Percentiles rank a stretch among this genome's conserved stretches.
These are phyloP conservation scores for Amphiprion ocellaris DNA, from an alignment of 2,113 vertebrate genomes.

Conservation along the genomic window DNA sequence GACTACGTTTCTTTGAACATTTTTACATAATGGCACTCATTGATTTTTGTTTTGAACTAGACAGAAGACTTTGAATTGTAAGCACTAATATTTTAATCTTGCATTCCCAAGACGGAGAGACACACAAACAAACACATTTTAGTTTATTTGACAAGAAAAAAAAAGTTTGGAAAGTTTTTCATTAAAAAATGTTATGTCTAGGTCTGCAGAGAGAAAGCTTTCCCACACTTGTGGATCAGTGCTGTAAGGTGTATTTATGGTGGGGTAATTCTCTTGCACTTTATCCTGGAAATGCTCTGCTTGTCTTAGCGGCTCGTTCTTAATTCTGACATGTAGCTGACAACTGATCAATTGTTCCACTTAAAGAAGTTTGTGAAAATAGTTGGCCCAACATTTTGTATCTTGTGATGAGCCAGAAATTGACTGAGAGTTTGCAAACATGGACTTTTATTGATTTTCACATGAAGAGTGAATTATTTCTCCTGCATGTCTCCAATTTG, in stretches of 20 bases:
- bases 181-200: neutral
- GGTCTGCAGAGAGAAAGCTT: neutral
- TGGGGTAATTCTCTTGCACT: conserved; percentile 7
- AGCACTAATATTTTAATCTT: conserved; percentile 73
- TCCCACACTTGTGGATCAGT: neutral
- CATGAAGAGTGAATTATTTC: conserved; percentile 57
- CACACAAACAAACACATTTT: conserved; percentile 52
- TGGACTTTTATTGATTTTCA: conserved; percentile 53
- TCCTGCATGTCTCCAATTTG: conserved; percentile 36
- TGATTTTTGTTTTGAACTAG: conserved; percentile 69
- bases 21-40: conserved; percentile 62
- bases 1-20: conserved; percentile 70
- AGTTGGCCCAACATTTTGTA: conserved; percentile 31
- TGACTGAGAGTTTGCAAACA: conserved; percentile 51
- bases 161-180: conserved; percentile 4
- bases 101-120: conserved; percentile 55
- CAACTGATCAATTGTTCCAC: conserved; percentile 50
- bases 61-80: conserved; percentile 68
- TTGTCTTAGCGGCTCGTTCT: conserved; percentile 9
- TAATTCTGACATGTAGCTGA: conserved; percentile 39
- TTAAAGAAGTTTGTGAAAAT: conserved; percentile 39
- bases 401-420: conserved; percentile 34
- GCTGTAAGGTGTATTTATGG: neutral
- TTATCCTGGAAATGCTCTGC: conserved; percentile 4
- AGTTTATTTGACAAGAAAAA: conserved; percentile 15